Evolutionary conservation across 2,113 vertebrate genomes (phyloP).

Genomic region (Ptychochromis oligacanthus): DNA sequence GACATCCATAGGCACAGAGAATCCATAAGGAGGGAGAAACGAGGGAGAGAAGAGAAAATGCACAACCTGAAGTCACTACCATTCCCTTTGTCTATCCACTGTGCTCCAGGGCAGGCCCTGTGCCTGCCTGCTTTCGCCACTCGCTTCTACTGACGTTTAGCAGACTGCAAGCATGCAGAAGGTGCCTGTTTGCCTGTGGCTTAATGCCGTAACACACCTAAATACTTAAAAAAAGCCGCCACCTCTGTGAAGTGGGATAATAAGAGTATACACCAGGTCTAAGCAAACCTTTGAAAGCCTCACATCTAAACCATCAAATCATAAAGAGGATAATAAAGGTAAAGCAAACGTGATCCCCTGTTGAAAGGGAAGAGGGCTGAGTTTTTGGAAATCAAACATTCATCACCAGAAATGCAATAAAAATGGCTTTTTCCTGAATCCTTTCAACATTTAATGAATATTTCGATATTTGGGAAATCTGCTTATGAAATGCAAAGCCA

Average conservation of each 20-base stretch:
- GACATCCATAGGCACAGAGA: not conserved
- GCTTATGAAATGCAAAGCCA: not conserved
- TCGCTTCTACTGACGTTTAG: constrained; percentile 48
- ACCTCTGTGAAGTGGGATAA: constrained; percentile 43
- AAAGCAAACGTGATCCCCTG: constrained; percentile 9
- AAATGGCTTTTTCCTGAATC: not conserved
- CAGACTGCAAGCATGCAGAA: constrained; percentile 30
- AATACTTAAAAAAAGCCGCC: constrained; percentile 25
- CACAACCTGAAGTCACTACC: constrained; percentile 51
- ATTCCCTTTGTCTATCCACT: constrained; percentile 10
- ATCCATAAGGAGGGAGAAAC: constrained; percentile 2
- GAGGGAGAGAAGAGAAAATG: constrained; percentile 22
- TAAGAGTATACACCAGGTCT: constrained; percentile 1
- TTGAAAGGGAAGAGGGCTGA: not conserved
- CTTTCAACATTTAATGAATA: not conserved
- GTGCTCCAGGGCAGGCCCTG: constrained; percentile 38
- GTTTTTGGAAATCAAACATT: not conserved
- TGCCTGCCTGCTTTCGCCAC: constrained; percentile 32
- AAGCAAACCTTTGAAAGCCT: constrained; percentile 7
- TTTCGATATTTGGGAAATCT: not conserved
- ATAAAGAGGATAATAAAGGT: not conserved
- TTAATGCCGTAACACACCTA: constrained; percentile 39
- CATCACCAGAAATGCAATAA: not conserved
- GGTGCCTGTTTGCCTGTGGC: constrained; percentile 36
- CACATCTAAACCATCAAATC: constrained; percentile 35